Conservation (phyloP, 2,797 vertebrate genomes). For the Micromesistius poutassou region DNA sequence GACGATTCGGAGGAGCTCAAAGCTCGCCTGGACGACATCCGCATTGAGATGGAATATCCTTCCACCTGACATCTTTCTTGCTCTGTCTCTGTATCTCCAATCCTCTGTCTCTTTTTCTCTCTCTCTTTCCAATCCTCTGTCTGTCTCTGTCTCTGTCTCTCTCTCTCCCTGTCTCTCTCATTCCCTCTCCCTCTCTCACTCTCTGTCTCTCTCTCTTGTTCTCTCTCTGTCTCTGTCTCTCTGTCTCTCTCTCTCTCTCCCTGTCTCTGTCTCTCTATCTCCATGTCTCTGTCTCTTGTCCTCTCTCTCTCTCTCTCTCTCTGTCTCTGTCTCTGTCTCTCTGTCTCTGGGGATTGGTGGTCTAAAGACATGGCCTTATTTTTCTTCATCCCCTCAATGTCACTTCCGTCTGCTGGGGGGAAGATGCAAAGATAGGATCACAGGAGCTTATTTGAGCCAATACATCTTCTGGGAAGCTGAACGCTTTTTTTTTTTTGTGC, state of each 20-base stretch:
- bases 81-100: too few species aligned
- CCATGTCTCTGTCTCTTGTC: too few species aligned
- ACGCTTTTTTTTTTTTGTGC: neutral
- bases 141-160: neutral
- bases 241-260: neutral
- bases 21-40: conserved; percentile 83
- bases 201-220: neutral
- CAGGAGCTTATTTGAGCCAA: neutral
- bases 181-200: neutral
- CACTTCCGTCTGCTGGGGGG: neutral
- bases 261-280: neutral
- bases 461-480: neutral
- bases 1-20: conserved; percentile 87
- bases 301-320: too few species aligned
- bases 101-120: neutral
- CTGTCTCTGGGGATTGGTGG: neutral
- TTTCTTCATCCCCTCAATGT: conserved; percentile 1
- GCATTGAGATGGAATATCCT: conserved; percentile 97
- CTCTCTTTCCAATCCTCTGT: neutral
- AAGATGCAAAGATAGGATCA: neutral
- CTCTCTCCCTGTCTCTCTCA: neutral
- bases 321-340: too few species aligned
- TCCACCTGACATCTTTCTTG: conserved; percentile 37
- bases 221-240: neutral
- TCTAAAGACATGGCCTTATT: neutral